Conservation (phyloP, 2,888 invertebrate genomes). For the Tachina fera region DNA sequence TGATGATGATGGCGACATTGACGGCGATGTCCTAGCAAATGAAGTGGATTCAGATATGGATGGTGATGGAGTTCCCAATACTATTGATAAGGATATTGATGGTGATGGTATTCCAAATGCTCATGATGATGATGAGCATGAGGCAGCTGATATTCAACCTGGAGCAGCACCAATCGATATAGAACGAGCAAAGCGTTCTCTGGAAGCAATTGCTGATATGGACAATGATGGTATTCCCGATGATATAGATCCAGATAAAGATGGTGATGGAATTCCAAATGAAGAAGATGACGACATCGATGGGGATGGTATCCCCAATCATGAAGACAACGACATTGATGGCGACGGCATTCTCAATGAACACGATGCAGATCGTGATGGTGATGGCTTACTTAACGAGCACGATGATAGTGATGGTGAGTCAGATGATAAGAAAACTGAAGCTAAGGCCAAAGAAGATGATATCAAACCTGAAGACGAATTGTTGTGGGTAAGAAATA, state of each 20-base stretch:
- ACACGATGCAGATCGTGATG: slow-evolving; percentile 73
- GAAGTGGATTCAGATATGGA: slow-evolving; percentile 77
- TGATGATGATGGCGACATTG: slow-evolving; percentile 78
- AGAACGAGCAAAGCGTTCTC: slow-evolving; percentile 81
- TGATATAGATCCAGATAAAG: slow-evolving; percentile 76
- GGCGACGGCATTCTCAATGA: slow-evolving; percentile 74
- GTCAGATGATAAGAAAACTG: slow-evolving; percentile 67
- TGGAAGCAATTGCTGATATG: slow-evolving; percentile 76
- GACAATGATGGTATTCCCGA: slow-evolving; percentile 77
- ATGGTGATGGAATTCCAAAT: slow-evolving; percentile 75
- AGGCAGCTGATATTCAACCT: slow-evolving; percentile 73
- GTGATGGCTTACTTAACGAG: slow-evolving; percentile 76
- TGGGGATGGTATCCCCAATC: slow-evolving; percentile 83
- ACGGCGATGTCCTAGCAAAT: slow-evolving; percentile 75
- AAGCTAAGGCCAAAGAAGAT: slow-evolving; percentile 78
- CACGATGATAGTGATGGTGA: slow-evolving; percentile 73
- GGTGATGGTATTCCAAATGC: slow-evolving; percentile 84
- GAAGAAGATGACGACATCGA: slow-evolving; percentile 76
- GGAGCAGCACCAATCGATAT: slow-evolving; percentile 62
- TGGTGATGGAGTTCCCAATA: slow-evolving; percentile 74
- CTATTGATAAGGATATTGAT: slow-evolving; percentile 75
- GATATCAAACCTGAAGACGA: slow-evolving; percentile 87
- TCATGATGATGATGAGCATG: slow-evolving; percentile 76
- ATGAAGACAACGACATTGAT: slow-evolving; percentile 82
- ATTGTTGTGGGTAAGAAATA: slow-evolving; percentile 84